phyloP scores from a whole-genome alignment of 2,113 vertebrate genomes.

The Pelodiscus sinensis region DNA sequence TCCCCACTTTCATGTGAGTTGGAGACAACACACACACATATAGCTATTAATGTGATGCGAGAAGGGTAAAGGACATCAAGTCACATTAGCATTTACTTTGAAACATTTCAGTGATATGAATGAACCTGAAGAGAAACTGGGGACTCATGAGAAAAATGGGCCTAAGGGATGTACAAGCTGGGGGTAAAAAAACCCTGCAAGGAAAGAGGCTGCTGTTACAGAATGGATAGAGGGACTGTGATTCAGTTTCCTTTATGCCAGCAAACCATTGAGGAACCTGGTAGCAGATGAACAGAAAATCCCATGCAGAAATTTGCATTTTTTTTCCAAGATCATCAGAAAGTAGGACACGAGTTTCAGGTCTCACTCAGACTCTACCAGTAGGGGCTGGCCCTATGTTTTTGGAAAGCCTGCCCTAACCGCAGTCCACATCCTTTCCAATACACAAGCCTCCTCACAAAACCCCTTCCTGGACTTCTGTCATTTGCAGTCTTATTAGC shows the following conservation, averaged over 20 bases:
- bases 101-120: neutral
- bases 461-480: neutral
- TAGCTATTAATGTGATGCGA: neutral
- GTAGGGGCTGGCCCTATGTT: neutral
- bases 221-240: neutral
- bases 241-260: neutral
- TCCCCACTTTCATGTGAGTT: neutral
- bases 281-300: neutral
- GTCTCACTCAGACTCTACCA: neutral
- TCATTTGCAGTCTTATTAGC: neutral
- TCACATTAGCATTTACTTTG: neutral
- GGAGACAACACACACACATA: neutral
- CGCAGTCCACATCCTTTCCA: neutral
- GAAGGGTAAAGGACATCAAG: neutral
- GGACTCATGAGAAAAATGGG: neutral
- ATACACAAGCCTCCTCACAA: neutral
- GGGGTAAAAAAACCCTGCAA: neutral
- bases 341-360: neutral
- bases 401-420: neutral
- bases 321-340: neutral
- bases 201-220: neutral
- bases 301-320: neutral
- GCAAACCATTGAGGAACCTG: neutral
- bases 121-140: neutral
- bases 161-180: neutral